Evolutionary conservation across 2,797 vertebrate species (phyloP), one percentile per base, ranked within the genome.

Genomic region (Prionace glauca): DNA sequence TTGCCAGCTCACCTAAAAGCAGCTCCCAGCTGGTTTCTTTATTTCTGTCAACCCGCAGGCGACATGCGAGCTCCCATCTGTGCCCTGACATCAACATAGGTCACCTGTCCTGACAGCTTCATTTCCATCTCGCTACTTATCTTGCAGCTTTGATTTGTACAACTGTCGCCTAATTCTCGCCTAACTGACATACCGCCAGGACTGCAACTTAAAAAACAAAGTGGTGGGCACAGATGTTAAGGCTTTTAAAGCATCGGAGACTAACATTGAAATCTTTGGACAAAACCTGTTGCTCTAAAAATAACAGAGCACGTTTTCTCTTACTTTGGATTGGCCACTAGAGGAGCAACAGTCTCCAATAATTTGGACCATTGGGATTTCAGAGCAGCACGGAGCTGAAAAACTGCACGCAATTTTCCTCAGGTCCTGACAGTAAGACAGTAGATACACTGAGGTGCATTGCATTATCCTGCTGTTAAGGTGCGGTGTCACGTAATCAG

Each of bases 11-110:
- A 50, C 29, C 69, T 50, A 95, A 74, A 95, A 56, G 71, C 69
- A 77, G 93, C 45, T 95, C 93, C 45, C 93, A 95, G 93, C 93
- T 95, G 93, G 71, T 56, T 92, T 77, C 93, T 95, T 77, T 77
- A 50, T 95, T 95, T 95, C 41, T 45, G 50, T 69, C 24, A 95
- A 24, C 45, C 93, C 16, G 45, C 41, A 74, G 93, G 71, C 69
- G 16, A 10, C 71, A 94, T 94, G 69, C 93, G 32, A 45, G 71
- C 24, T 77, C 71, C 93, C 93, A 95, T 95, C 93, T 95, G 93
- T 56, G 93, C 93, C 93, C 93, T 77, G 71, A 95, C 93, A 95
- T 95, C 50, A 95, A 56, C 69, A 24, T 71, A 95, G 93, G 93
- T 77, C 93, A 95, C 71, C 71, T 32, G 69, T 60, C 72, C 71